Percentiles rank a stretch among this genome's conserved stretches.
Conservation (phyloP, 1,140 invertebrate genomes). For the Cylas formicarius region DNA sequence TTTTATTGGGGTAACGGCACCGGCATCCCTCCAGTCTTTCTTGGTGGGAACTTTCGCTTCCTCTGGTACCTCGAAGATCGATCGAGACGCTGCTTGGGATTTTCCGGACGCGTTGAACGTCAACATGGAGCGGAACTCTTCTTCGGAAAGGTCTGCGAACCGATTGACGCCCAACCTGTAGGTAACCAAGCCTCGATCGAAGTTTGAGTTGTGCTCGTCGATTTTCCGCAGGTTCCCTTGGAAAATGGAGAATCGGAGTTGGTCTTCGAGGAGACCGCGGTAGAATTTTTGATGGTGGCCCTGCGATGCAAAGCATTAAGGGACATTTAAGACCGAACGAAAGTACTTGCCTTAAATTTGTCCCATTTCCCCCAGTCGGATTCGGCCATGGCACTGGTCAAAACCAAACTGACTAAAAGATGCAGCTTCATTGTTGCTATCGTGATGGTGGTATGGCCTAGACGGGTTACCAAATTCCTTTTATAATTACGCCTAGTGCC, state of each 20-base stretch:
- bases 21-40: slow-evolving; percentile 73
- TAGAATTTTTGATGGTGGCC: slow-evolving; percentile 13
- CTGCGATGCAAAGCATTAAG: too few relatives aligned
- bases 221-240: slow-evolving; percentile 14
- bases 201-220: slow-evolving; percentile 14
- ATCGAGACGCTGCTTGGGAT: background rate
- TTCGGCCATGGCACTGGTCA: too few relatives aligned
- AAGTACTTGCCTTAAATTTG: too few relatives aligned
- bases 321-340: too few relatives aligned
- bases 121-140: slow-evolving; percentile 16
- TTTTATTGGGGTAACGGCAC: slow-evolving; percentile 82
- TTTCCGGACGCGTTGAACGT: slow-evolving; percentile 3
- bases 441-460: too few relatives aligned
- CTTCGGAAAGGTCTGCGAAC: slow-evolving; percentile 19
- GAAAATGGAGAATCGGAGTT: slow-evolving; percentile 64
- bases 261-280: slow-evolving; percentile 54
- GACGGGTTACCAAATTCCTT: too few relatives aligned
- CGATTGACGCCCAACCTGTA: slow-evolving; percentile 20
- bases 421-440: too few relatives aligned
- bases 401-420: too few relatives aligned
- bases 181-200: slow-evolving; percentile 9
- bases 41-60: background rate
- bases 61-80: background rate
- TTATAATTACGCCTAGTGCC: too few relatives aligned
- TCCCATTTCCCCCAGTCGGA: too few relatives aligned